Evolutionary conservation across 2,888 invertebrate species (phyloP).

Genomic region (Acanthoscelides obtectus): DNA sequence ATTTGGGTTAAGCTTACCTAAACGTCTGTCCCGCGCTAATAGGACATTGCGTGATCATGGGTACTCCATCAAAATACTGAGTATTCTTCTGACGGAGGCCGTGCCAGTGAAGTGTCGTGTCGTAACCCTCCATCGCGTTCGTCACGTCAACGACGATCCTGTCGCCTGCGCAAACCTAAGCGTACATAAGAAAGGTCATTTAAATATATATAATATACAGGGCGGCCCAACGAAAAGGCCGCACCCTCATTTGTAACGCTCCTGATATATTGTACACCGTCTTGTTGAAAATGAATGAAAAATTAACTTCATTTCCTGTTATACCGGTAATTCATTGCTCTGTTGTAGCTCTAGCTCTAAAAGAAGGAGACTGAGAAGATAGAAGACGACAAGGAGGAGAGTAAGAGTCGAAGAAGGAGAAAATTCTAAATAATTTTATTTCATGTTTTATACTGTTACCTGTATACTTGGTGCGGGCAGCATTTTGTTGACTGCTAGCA

Average conservation of each 20-base stretch:
- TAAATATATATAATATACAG: no score
- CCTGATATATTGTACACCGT: no score
- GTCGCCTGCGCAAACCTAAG: constrained; percentile 66
- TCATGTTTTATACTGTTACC: constrained; percentile 45
- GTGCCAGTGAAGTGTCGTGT: constrained; percentile 85
- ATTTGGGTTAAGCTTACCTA: constrained; percentile 48
- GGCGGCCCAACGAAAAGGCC: no score
- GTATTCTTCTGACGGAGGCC: constrained; percentile 76
- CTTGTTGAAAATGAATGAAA: no score
- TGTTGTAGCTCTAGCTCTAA: no score
- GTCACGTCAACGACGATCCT: constrained; percentile 78
- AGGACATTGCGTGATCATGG: constrained; percentile 80
- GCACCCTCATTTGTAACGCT: no score
- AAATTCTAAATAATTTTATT: not conserved
- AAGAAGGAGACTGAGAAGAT: no score
- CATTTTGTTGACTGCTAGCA: constrained; percentile 78
- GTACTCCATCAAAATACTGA: constrained; percentile 80
- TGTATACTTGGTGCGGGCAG: constrained; percentile 83
- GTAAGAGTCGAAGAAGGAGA: not conserved
- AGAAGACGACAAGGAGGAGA: not conserved
- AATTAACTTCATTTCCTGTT: no score
- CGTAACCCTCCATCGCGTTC: constrained; percentile 80
- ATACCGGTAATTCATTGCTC: no score
- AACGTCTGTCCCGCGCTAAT: constrained; percentile 80
- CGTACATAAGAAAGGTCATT: not conserved